Evolutionary conservation across 1,140 invertebrate species (phyloP), one percentile per base, ranked within the genome.

Genomic region (Anadara kagoshimensis): DNA sequence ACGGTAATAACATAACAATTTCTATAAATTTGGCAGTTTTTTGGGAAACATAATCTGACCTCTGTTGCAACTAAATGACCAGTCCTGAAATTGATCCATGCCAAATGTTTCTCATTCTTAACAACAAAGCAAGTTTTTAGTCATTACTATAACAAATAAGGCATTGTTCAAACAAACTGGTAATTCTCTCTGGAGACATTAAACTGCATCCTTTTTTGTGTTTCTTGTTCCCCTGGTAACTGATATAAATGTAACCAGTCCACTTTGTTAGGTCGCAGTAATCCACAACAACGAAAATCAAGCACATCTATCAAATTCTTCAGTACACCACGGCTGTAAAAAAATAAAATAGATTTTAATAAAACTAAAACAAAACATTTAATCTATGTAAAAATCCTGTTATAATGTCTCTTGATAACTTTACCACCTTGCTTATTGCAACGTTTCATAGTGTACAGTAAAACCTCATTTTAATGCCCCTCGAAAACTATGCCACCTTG

Each of bases 271-370:
- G 93, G 93, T 83, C 94, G 91, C n/a, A 93, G 89, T 14, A 93
- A 78, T 7, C 94, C 94, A 85, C 93, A 94, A 83, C 94, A 95
- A 24, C 90, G 91, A 78, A 93, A 92, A 77, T 93, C 93, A 81
- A 96, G 93, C 86, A 98, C 95, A 87, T 98, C 96, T 0, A 94
- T 91, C 18, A 94, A 87, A 89, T 98, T 98, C 83, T 93, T 92
- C 45, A 94, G 84, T 51, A 94, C 91, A 0, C 96, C 96, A 83
- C 94, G 94, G 76, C 89, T 90, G 80, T 59, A 83, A 84, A 59
- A 68, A 58, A 26, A 54, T 73, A 59, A 47, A 49, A 11, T 43
- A 59, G 22, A 16, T 18, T 43, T 41, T 4, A 66, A 11, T 18
- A 7, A 11, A 12, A n/a, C 45, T 14, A 69, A 16, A 24, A 16